A percentile compares a stretch with the other conserved stretches of the same genome.
Conservation (phyloP, 2,797 vertebrate species). For the Schizopygopsis pylzovi region DNA sequence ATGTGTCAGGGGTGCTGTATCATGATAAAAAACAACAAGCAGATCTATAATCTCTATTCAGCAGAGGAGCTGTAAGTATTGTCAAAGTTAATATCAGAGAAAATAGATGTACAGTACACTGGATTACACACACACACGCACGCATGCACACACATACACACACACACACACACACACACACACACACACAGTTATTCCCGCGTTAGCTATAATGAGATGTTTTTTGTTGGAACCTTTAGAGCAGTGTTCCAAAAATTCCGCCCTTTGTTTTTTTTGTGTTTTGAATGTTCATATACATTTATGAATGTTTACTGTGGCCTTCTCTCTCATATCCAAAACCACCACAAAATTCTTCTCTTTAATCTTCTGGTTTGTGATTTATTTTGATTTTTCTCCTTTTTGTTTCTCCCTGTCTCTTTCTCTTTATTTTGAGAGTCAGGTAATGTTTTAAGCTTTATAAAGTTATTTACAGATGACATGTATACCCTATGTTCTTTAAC, state of each 20-base stretch:
- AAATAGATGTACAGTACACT: not conserved
- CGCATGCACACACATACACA: slow-evolving; percentile 78
- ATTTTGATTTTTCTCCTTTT: too few relatives aligned
- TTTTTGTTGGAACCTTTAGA: slow-evolving; percentile 73
- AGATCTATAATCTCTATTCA: slow-evolving; percentile 2
- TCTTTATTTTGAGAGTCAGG: not conserved
- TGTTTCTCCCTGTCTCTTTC: not conserved
- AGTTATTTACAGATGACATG: not conserved
- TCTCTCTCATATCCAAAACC: slow-evolving; percentile 59
- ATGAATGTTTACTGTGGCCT: slow-evolving; percentile 67
- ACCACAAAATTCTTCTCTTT: slow-evolving; percentile 12
- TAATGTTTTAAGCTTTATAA: not conserved
- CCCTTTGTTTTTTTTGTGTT: slow-evolving; percentile 75
- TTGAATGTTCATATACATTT: slow-evolving; percentile 77
- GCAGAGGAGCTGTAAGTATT: not conserved
- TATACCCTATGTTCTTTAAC: not conserved
- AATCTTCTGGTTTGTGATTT: not conserved
- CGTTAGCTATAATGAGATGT: slow-evolving; percentile 84
- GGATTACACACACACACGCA: not conserved
- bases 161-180: slow-evolving; percentile 71
- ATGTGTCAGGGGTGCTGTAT: not conserved
- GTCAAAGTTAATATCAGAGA: slow-evolving; percentile 12
- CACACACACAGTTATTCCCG: slow-evolving; percentile 79
- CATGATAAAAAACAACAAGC: not conserved
- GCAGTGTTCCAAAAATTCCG: slow-evolving; percentile 79